These are phyloP conservation scores for Tympanoctomys barrerae DNA, from an alignment of 2,797 vertebrate species.

Conservation along the genomic window DNA sequence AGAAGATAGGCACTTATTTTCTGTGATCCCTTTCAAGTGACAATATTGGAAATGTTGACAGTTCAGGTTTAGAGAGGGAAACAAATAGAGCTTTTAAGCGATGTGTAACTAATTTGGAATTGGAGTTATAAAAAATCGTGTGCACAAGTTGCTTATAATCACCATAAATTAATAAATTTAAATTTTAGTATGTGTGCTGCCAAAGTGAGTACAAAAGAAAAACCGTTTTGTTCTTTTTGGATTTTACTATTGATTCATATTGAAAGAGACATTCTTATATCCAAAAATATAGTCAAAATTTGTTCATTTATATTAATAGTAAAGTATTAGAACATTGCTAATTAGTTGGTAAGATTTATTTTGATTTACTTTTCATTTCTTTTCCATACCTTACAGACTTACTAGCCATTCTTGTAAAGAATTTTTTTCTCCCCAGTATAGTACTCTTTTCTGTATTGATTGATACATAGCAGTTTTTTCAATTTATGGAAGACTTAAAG, in stretches of 20 bases:
- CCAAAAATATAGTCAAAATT: slow-evolving; percentile 14
- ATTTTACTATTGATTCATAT: slow-evolving; percentile 33
- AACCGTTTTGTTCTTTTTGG: background rate
- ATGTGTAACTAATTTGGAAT: slow-evolving; percentile 44
- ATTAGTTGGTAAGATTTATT: slow-evolving; percentile 27
- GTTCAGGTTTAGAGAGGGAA: slow-evolving; percentile 49
- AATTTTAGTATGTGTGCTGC: background rate
- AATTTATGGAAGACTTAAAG: background rate
- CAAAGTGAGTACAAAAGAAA: too few relatives aligned
- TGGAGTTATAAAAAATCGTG: slow-evolving; percentile 39
- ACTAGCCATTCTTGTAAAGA: slow-evolving; percentile 34
- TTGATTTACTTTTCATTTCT: slow-evolving; percentile 14
- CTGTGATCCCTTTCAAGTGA: background rate
- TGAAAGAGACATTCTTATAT: slow-evolving; percentile 17
- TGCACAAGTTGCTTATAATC: slow-evolving; percentile 16
- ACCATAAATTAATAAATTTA: slow-evolving; percentile 21
- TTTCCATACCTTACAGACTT: slow-evolving; percentile 25
- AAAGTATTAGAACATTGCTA: slow-evolving; percentile 23
- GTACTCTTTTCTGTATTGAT: slow-evolving; percentile 16
- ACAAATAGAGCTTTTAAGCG: slow-evolving; percentile 7
- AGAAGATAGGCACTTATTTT: slow-evolving; percentile 22
- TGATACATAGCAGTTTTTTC: background rate
- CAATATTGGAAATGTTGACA: slow-evolving; percentile 27
- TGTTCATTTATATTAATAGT: slow-evolving; percentile 47
- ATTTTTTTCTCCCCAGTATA: background rate